Evolutionary conservation across 2,797 vertebrate species (phyloP).

Genomic region (Cephalopachus bancanus): DNA sequence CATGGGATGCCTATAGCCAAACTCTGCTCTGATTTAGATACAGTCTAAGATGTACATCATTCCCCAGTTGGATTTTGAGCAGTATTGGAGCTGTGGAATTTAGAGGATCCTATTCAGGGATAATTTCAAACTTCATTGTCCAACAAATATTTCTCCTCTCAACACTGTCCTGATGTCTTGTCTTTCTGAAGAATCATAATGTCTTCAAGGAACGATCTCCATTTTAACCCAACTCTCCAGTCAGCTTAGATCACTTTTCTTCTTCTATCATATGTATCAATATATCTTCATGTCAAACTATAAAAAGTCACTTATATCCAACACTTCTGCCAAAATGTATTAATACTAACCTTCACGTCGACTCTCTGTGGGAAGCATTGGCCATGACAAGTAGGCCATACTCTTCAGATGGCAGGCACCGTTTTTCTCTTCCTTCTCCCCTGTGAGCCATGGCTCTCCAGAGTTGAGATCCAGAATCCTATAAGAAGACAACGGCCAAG

Average conservation of each 20-base stretch:
- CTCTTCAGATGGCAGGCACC: background rate
- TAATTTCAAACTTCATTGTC: background rate
- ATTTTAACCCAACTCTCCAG: conserved; percentile 6
- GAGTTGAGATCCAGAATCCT: background rate
- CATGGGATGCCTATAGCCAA: background rate
- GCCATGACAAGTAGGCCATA: background rate
- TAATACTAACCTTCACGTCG: conserved; percentile 27
- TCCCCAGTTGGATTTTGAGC: background rate
- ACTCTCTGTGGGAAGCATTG: background rate
- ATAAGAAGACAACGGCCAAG: background rate
- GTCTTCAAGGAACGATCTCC: background rate
- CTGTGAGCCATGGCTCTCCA: background rate
- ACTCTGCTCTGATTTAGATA: conserved; percentile 11
- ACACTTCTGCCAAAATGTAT: background rate
- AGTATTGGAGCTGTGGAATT: background rate
- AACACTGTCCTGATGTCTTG: background rate
- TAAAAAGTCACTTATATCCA: background rate
- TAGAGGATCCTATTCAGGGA: background rate
- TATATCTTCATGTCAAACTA: conserved; percentile 23
- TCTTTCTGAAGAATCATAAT: conserved; percentile 24
- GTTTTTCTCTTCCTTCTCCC: background rate
- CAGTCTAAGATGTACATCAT: background rate
- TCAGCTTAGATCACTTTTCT: conserved; percentile 9
- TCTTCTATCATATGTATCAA: conserved; percentile 7
- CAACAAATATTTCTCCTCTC: conserved; percentile 15